These are phyloP conservation scores for Dascillus cervinus DNA, from an alignment of 2,888 invertebrate genomes.

Conservation along the genomic window DNA sequence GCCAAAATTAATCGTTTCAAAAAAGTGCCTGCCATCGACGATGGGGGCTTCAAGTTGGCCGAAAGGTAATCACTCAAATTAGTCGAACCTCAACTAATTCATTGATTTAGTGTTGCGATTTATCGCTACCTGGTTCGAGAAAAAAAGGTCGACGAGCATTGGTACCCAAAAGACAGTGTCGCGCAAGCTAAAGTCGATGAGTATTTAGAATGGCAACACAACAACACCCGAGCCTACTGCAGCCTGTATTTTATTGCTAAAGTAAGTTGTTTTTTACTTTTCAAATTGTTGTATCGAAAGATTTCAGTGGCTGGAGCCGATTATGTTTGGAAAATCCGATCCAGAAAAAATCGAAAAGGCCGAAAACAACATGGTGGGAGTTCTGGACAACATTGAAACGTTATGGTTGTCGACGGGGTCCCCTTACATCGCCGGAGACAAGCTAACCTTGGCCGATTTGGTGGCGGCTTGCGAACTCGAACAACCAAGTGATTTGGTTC, in stretches of 20 bases:
- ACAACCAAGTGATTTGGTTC: slow-evolving; percentile 56
- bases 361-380: slow-evolving; percentile 46
- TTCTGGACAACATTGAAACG: slow-evolving; percentile 50
- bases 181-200: slow-evolving; percentile 61
- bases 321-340: slow-evolving; percentile 42
- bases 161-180: slow-evolving; percentile 59
- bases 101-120: slow-evolving; percentile 65
- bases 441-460: slow-evolving; percentile 65
- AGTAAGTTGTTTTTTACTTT: too few relatives aligned
- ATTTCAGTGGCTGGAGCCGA: slow-evolving; percentile 44
- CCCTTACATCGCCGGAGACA: slow-evolving; percentile 53
- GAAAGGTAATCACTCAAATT: too few relatives aligned
- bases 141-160: slow-evolving; percentile 48
- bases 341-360: slow-evolving; percentile 38
- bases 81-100: too few relatives aligned
- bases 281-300: too few relatives aligned
- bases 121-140: slow-evolving; percentile 58
- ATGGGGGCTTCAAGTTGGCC: slow-evolving; percentile 47
- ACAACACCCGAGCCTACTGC: slow-evolving; percentile 53
- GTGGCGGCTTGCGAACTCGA: slow-evolving; percentile 71
- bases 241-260: slow-evolving; percentile 51
- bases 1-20: slow-evolving; percentile 46
- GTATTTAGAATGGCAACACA: slow-evolving; percentile 71
- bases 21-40: slow-evolving; percentile 51
- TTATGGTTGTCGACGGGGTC: slow-evolving; percentile 45